Percentiles rank a stretch among this genome's conserved stretches.
phyloP scores from a whole-genome alignment of 2,113 vertebrate genomes.

The Sitta europaea region DNA sequence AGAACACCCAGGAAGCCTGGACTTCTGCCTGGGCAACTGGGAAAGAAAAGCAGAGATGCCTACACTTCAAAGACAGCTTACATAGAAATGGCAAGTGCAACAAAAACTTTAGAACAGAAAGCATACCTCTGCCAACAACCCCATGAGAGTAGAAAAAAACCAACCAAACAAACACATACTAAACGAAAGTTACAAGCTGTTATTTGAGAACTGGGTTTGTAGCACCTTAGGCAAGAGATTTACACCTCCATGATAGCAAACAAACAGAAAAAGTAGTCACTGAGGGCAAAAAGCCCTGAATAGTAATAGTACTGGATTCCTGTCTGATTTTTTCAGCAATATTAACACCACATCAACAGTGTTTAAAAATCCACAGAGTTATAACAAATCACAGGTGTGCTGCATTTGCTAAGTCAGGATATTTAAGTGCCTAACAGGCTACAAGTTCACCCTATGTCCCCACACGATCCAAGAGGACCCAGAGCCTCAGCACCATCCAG shows the following conservation, averaged over 20 bases:
- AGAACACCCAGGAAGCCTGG: neutral
- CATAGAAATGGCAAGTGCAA: neutral
- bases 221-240: neutral
- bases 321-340: neutral
- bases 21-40: neutral
- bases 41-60: neutral
- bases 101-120: neutral
- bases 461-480: fast-evolving
- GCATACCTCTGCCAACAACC: neutral
- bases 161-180: neutral
- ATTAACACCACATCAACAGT: neutral
- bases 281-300: neutral
- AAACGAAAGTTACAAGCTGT: neutral
- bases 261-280: neutral
- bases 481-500: neutral
- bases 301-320: neutral
- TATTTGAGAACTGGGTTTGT: neutral
- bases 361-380: neutral
- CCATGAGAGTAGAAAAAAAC: neutral
- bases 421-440: neutral
- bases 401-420: neutral
- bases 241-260: neutral
- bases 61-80: neutral
- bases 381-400: neutral
- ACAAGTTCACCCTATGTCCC: fast-evolving